phyloP scores from a whole-genome alignment of 2,888 invertebrate species.

The Drosophila pseudotalamancana region DNA sequence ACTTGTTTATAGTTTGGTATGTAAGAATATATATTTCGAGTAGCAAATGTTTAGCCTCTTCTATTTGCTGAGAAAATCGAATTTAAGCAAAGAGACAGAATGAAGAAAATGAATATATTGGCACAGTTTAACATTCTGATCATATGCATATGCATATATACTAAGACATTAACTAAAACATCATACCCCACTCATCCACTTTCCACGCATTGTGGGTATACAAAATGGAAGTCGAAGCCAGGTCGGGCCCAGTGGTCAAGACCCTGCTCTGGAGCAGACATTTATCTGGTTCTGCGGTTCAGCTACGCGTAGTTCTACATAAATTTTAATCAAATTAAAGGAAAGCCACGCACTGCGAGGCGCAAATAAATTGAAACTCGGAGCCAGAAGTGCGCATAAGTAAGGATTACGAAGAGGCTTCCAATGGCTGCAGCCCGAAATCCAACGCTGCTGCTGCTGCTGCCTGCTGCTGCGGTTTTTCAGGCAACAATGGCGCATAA shows the following conservation, averaged over 20 bases:
- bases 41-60: too few species aligned
- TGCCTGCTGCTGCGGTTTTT: constrained; percentile 15
- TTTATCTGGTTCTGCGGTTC: constrained; percentile 40
- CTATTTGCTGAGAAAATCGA: too few species aligned
- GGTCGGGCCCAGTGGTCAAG: constrained; percentile 3
- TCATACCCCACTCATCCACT: too few species aligned
- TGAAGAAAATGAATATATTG: too few species aligned
- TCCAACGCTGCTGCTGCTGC: constrained; percentile 15
- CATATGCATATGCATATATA: too few species aligned
- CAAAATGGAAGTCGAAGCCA: constrained; percentile 1
- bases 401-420: constrained; percentile 66
- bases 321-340: constrained; percentile 82
- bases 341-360: constrained; percentile 55
- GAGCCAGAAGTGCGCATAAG: constrained; percentile 61
- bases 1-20: too few species aligned
- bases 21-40: too few species aligned
- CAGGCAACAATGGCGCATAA: constrained; percentile 73
- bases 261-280: constrained; percentile 18
- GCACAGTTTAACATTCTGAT: too few species aligned
- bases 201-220: too few species aligned
- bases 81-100: constrained; percentile 5
- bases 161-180: too few species aligned
- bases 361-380: constrained; percentile 64
- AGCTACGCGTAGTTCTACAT: constrained; percentile 59
- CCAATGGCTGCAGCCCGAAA: constrained; percentile 18